phyloP scores from a whole-genome alignment of 2,113 vertebrate genomes.

The Nibea albiflora region DNA sequence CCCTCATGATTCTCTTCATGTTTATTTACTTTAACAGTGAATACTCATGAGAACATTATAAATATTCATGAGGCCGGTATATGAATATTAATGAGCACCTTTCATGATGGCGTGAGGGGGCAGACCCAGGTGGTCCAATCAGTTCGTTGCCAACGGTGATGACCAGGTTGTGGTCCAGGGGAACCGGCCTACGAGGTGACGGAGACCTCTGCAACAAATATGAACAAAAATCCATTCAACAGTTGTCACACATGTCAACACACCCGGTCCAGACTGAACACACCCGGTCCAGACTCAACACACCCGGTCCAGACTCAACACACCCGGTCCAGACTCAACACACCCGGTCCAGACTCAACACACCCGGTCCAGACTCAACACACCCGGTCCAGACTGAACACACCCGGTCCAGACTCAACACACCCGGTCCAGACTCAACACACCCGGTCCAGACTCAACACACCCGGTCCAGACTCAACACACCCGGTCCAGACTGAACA shows the following conservation, averaged over 20 bases:
- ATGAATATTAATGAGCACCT: constrained; percentile 59
- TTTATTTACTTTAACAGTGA: background rate
- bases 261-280: background rate
- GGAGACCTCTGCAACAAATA: constrained; percentile 83
- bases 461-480: too few relatives aligned
- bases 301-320: too few relatives aligned
- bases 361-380: too few relatives aligned
- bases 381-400: too few relatives aligned
- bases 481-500: too few relatives aligned
- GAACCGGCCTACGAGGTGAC: constrained; percentile 82
- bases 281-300: background rate
- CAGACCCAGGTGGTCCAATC: constrained; percentile 77
- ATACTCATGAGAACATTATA: background rate
- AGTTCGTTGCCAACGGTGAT: constrained; percentile 95
- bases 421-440: too few relatives aligned
- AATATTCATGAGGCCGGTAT: background rate
- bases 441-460: too few relatives aligned
- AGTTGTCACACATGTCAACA: background rate
- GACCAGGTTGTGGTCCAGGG: constrained; percentile 90
- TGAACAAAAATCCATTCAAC: background rate
- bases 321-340: too few relatives aligned
- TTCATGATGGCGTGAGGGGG: constrained; percentile 60
- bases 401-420: too few relatives aligned
- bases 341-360: too few relatives aligned
- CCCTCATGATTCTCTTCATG: background rate